phyloP scores from a whole-genome alignment of 2,797 vertebrate genomes.

The Sebastes aleutianus region DNA sequence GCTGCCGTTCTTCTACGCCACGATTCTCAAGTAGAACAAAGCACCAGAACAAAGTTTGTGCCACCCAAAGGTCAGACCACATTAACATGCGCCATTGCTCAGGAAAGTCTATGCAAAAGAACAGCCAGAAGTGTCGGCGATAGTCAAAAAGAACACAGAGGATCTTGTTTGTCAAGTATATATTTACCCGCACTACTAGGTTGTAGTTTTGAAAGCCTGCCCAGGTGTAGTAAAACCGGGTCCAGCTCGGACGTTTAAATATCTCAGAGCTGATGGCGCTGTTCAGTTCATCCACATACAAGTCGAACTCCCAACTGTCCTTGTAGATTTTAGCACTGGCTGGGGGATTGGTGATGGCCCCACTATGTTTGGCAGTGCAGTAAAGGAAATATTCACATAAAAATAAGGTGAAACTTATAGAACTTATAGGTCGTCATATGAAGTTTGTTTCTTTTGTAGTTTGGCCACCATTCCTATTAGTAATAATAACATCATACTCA shows the following conservation, averaged over 20 bases:
- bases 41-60: not conserved
- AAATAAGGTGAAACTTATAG: not conserved
- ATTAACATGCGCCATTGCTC: not conserved
- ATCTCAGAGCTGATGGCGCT: conserved; percentile 73
- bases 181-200: conserved; percentile 82
- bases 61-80: not conserved
- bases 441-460: not conserved
- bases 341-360: conserved; percentile 72
- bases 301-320: conserved; percentile 82
- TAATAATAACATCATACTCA: not conserved
- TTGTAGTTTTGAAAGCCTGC: conserved; percentile 85
- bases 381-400: not conserved
- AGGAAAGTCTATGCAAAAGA: not conserved
- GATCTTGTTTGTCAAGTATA: not conserved
- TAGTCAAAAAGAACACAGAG: not conserved
- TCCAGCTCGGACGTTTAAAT: conserved; percentile 80
- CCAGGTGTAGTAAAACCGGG: conserved; percentile 85
- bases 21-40: not conserved
- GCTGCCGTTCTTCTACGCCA: not conserved
- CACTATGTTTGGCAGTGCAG: conserved; percentile 52
- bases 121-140: not conserved
- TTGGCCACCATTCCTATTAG: not conserved
- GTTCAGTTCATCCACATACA: conserved; percentile 75
- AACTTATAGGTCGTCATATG: not conserved
- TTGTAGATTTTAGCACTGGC: conserved; percentile 77